Conservation (phyloP, 1,140 invertebrate species). For the Zaprionus gabonicus region DNA sequence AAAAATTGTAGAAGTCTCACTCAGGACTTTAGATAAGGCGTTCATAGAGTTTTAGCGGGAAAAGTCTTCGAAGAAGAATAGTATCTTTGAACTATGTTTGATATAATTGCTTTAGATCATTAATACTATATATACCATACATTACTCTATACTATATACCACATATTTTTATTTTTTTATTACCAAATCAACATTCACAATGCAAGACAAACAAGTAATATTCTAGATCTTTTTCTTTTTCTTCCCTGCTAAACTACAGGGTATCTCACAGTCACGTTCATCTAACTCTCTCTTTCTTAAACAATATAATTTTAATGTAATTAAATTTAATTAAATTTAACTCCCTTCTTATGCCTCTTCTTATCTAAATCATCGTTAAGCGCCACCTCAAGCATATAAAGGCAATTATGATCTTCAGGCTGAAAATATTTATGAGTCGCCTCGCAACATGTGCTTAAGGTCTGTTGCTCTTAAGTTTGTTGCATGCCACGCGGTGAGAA, state of each 20-base stretch:
- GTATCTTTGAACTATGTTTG: too few relatives aligned
- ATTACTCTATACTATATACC: too few relatives aligned
- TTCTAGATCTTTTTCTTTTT: too few relatives aligned
- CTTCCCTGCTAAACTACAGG: background rate
- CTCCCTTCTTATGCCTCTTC: background rate
- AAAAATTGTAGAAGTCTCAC: background rate
- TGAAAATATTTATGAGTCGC: constrained; percentile 10
- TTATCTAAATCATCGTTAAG: constrained; percentile 10
- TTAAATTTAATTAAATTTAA: background rate
- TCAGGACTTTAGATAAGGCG: background rate
- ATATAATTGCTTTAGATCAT: too few relatives aligned
- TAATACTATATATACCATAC: too few relatives aligned
- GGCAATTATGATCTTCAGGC: background rate
- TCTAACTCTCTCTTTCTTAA: background rate
- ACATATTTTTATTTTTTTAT: too few relatives aligned
- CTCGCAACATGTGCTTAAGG: background rate
- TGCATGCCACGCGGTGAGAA: constrained; percentile 38
- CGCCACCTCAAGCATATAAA: constrained; percentile 10
- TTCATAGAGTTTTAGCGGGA: background rate
- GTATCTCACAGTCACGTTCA: background rate
- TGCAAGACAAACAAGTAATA: too few relatives aligned
- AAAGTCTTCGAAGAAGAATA: background rate
- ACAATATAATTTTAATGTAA: background rate
- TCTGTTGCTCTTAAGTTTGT: constrained; percentile 7
- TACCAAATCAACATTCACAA: too few relatives aligned